Evolutionary conservation across 2,797 vertebrate genomes (phyloP), one percentile per base, ranked within the genome.

Genomic region (Takifugu ocellatus): DNA sequence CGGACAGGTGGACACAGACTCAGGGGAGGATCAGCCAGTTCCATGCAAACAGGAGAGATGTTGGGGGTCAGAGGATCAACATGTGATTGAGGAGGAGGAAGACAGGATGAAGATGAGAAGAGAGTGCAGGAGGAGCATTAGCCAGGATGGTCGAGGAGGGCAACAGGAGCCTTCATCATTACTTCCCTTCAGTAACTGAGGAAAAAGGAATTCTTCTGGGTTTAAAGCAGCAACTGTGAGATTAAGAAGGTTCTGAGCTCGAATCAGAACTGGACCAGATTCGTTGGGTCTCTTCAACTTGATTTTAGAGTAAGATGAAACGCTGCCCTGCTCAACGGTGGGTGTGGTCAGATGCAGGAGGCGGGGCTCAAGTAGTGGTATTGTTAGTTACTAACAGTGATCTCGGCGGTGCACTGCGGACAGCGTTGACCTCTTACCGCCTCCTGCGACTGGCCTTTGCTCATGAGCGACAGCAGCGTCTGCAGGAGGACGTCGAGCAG

Each of bases 381-480:
- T 90, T 92, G 93, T 95, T 94, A 94, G 94, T 95, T 95, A 96
- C 94, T 96, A 94, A 97, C 95, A 90, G 95, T 95, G 93, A 95
- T 96, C 92, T 97, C 95, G 69, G 95, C 95, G 92, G 95, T 96
- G 93, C 95, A 97, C 92, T 97, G 95, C 78, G 94, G 95, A 90
- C 94, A 90, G 84, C 96, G 96, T 90, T 98, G 97, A 90, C 96
- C 96, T 93, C 96, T 97, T 97, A 97, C 95, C 94, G 94, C 96
- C 96, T 99, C 97, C 94, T 96, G 95, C 90, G 94, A 93, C 68
- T 98, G 97, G 64, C 94, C 96, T 93, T 95, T 98, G 94, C 95
- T 97, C 96, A 98, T 97, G 86, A 99, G 98, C 68, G 95, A 94
- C 84, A 98, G 93, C 75, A 99, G 92, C 42, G 91, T 92, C 92